Evolutionary conservation across 2,113 vertebrate species (phyloP).

Genomic region (Melanerpes aurifrons): DNA sequence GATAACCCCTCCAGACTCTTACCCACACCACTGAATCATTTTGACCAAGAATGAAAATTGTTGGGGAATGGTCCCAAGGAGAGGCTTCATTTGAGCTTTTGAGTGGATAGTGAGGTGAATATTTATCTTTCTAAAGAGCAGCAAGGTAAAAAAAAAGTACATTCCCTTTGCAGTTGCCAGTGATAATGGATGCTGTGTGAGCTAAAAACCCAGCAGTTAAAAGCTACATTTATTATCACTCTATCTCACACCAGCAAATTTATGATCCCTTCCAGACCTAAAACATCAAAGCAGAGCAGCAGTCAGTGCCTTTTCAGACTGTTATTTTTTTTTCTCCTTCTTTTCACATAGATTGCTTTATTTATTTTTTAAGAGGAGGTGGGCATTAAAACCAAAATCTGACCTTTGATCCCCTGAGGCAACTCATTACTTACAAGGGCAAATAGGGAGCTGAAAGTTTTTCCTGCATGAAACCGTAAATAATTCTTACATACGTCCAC

Average conservation of each 20-base stretch:
- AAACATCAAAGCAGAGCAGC: constrained; percentile 73
- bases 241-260: constrained; percentile 72
- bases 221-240: constrained; percentile 70
- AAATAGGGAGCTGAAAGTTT: constrained; percentile 54
- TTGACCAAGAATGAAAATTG: background rate
- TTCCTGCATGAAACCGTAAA: constrained; percentile 64
- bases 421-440: constrained; percentile 60
- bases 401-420: constrained; percentile 68
- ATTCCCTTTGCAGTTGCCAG: constrained; percentile 65
- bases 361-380: constrained; percentile 65
- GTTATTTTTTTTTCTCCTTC: background rate
- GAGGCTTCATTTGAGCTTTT: background rate
- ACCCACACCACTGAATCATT: background rate
- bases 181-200: constrained; percentile 73
- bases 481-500: constrained; percentile 64
- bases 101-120: background rate
- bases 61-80: background rate
- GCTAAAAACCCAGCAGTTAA: constrained; percentile 51
- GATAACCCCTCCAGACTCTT: background rate
- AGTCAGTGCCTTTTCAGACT: constrained; percentile 56
- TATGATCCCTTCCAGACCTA: constrained; percentile 63
- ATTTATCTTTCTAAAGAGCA: constrained; percentile 54
- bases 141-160: background rate
- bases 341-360: constrained; percentile 61
- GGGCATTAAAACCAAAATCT: constrained; percentile 54